phyloP scores from a whole-genome alignment of 1,140 invertebrate genomes.

The Sitobion miscanthi region DNA sequence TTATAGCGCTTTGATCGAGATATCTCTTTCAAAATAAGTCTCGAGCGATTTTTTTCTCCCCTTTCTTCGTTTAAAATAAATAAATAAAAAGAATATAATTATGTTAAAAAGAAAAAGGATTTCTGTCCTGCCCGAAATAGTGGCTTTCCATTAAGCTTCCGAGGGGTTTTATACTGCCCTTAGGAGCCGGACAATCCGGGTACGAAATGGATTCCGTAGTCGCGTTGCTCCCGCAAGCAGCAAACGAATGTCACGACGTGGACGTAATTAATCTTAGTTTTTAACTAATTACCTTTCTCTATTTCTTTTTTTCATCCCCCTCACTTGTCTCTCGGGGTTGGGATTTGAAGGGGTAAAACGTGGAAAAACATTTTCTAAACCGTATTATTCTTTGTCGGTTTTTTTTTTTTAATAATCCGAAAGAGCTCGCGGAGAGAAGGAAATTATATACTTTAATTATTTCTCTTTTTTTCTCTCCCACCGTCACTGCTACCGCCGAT shows the following conservation, averaged over 20 bases:
- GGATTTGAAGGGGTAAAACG: constrained; percentile 40
- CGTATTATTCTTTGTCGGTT: constrained; percentile 54
- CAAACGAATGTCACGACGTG: constrained; percentile 47
- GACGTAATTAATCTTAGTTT: constrained; percentile 57
- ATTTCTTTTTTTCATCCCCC: constrained; percentile 21
- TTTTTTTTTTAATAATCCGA: constrained; percentile 56
- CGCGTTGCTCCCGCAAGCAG: not conserved
- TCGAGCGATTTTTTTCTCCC: not conserved
- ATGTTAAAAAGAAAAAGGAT: constrained; percentile 33
- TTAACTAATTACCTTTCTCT: constrained; percentile 55
- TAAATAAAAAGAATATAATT: constrained; percentile 35
- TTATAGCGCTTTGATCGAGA: constrained; percentile 28
- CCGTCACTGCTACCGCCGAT: constrained; percentile 48
- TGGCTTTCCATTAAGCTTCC: constrained; percentile 27
- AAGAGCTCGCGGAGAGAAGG: constrained; percentile 18
- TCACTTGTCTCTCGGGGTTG: not conserved
- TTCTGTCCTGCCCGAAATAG: not conserved
- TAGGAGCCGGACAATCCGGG: not conserved
- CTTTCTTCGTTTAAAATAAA: constrained; percentile 6
- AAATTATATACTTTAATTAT: constrained; percentile 57
- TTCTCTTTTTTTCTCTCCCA: constrained; percentile 33
- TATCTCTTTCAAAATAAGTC: constrained; percentile 14
- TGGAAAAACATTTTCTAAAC: constrained; percentile 56
- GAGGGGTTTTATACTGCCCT: not conserved
- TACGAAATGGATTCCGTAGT: constrained; percentile 22